Base-by-base conservation (phyloP, 92 coral and sea anemone species). In the Zoanthus sociatus region DNA sequence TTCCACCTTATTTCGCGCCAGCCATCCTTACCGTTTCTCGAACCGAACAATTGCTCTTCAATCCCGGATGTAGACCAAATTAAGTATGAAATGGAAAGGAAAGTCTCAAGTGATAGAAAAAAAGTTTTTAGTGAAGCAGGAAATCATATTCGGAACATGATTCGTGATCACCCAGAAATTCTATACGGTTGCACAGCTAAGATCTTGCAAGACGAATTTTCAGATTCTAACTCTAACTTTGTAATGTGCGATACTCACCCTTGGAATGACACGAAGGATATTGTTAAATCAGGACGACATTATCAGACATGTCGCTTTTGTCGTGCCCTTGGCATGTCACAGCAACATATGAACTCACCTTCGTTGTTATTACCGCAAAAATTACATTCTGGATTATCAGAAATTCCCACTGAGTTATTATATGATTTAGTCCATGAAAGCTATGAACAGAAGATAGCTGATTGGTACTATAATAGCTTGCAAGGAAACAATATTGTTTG, bases 401-500 rank as follows among this genome's bases (percentile, higher is more conserved):
- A 95, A 71, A 79, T 97, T 32, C 92, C 96, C 6, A 82, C 87
- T 6, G 63, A 46, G 3, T 44, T 94, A n/a, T 26, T 97, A 16
- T 78, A 64, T 32, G 89, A 88, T 33, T 76, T 97, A 9, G 54
- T 92, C 17, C 79, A 82, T 81, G 98, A 97, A 82, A 95, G 98
- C 63, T 83, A 71, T 15, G 89, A 89, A 51, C 88, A 87, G 15
- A 92, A 91, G 82, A 68, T 68, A 1, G 73, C 79, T 7, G 64
- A 64, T 31, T 17, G 90, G 16, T 46, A 84, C 61, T 95, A 91
- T 45, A 96, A 96, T 76, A 78, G 90, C 32, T 86, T 92, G 54
- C 89, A 91, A 86, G 98, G 98, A 11, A 97, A 97, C 77, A 72
- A 86, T 71, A 88, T 97, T 21, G 87, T 89, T 12, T 92, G 90